phyloP scores from a whole-genome alignment of 2,888 invertebrate species.

The Gymnoscelis rufifasciata region DNA sequence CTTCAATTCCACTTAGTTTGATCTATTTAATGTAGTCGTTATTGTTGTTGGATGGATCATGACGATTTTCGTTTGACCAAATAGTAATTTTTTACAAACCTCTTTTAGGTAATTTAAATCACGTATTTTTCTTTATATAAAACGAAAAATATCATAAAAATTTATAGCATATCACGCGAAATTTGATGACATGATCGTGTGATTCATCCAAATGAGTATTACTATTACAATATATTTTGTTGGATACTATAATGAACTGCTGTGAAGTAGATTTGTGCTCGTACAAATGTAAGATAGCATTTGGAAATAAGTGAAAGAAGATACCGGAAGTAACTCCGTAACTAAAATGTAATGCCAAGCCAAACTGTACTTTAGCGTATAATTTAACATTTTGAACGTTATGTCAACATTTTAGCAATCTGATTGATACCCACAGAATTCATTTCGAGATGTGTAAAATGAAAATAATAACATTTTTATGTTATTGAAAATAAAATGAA shows the following conservation, averaged over 20 bases:
- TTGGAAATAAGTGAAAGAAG: constrained; percentile 78
- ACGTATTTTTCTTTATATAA: constrained; percentile 65
- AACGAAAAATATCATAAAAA: constrained; percentile 69
- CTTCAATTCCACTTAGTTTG: constrained; percentile 78
- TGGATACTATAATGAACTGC: constrained; percentile 68
- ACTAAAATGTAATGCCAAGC: constrained; percentile 49
- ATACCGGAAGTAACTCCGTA: constrained; percentile 54
- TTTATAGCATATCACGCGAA: constrained; percentile 72
- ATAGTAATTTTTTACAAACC: constrained; percentile 73
- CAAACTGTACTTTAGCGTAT: constrained; percentile 69
- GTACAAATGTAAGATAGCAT: constrained; percentile 67
- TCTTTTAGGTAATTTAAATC: constrained; percentile 63
- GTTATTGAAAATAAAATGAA: constrained; percentile 80
- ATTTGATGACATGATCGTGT: constrained; percentile 52
- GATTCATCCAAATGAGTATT: constrained; percentile 62
- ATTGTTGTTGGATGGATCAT: constrained; percentile 66
- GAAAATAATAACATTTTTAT: constrained; percentile 79
- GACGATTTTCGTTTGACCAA: constrained; percentile 70
- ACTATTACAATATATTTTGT: constrained; percentile 73
- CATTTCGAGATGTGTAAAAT: constrained; percentile 75
- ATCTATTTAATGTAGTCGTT: constrained; percentile 75
- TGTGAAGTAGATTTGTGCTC: constrained; percentile 67
- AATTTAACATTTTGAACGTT: constrained; percentile 58
- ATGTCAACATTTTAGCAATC: constrained; percentile 69
- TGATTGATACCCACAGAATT: constrained; percentile 70